Conservation (phyloP, 2,113 vertebrate genomes). For the Larimichthys crocea region DNA sequence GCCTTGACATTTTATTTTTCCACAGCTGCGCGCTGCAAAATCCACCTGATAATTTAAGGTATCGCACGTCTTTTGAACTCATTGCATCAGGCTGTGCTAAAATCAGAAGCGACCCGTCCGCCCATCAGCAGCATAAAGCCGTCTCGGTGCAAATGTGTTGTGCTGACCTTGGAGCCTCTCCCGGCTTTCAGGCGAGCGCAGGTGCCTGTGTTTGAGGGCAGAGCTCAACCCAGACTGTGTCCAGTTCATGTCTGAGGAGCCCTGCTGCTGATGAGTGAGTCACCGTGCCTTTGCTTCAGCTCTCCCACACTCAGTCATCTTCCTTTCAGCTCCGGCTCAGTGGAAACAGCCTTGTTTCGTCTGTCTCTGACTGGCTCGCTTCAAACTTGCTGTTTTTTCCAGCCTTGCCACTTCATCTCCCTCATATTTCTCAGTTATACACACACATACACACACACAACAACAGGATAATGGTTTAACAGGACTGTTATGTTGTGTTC, state of each 20-base stretch:
- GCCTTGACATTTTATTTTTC: slow-evolving; percentile 45
- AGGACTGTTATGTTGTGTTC: slow-evolving; percentile 2
- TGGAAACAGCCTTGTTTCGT: slow-evolving; percentile 68
- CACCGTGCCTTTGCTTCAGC: slow-evolving; percentile 68
- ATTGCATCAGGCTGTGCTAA: slow-evolving; percentile 9
- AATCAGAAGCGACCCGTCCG: slow-evolving; percentile 14
- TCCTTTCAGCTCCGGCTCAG: slow-evolving; percentile 66
- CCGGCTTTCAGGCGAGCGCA: slow-evolving; percentile 22
- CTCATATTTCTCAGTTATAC: slow-evolving; percentile 22
- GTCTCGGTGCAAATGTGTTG: slow-evolving; percentile 45
- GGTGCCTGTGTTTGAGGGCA: slow-evolving; percentile 39
- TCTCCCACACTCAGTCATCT: slow-evolving; percentile 75
- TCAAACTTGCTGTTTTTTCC: slow-evolving; percentile 63
- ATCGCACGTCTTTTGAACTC: slow-evolving; percentile 42
- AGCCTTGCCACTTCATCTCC: slow-evolving; percentile 45
- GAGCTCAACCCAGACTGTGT: slow-evolving; percentile 57
- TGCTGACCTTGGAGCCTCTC: slow-evolving; percentile 61
- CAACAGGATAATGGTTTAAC: slow-evolving; percentile 1
- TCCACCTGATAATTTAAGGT: slow-evolving; percentile 9
- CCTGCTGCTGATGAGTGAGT: slow-evolving; percentile 72
- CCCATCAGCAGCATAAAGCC: slow-evolving; percentile 30
- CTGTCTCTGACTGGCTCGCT: slow-evolving; percentile 54
- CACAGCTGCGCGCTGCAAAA: not conserved
- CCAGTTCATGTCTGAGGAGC: slow-evolving; percentile 70
- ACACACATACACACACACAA: not conserved